These are phyloP conservation scores for Ispidina lecontei DNA, from an alignment of 2,797 vertebrate genomes.

Conservation along the genomic window DNA sequence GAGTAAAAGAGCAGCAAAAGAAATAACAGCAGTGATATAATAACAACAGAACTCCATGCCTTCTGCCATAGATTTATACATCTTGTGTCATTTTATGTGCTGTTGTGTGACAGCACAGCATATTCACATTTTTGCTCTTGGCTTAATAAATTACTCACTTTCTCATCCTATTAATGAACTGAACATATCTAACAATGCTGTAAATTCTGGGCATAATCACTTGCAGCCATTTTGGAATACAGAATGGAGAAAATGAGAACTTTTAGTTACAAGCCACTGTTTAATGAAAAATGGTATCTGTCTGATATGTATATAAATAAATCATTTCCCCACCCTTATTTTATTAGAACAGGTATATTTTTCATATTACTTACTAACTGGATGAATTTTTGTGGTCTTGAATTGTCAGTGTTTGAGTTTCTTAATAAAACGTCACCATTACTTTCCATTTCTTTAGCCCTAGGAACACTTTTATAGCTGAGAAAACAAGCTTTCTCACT, in stretches of 20 bases:
- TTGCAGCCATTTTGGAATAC: neutral
- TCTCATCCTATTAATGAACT: neutral
- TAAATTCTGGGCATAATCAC: conserved; percentile 13
- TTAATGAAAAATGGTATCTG: conserved; percentile 20
- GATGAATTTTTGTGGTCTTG: neutral
- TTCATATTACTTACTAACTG: neutral
- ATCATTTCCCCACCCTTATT: neutral
- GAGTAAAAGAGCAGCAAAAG: conserved; percentile 23
- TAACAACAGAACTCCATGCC: neutral
- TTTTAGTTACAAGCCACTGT: neutral
- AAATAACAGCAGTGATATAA: conserved; percentile 16
- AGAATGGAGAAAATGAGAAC: neutral
- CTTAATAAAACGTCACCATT: conserved; percentile 30
- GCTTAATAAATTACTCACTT: conserved; percentile 44
- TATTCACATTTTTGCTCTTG: neutral
- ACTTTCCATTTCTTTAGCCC: conserved; percentile 34
- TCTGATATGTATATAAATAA: neutral
- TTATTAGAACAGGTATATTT: neutral
- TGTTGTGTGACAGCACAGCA: neutral
- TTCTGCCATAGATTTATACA: conserved; percentile 32
- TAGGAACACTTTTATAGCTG: neutral
- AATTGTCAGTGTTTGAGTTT: neutral
- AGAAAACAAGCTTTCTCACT: neutral
- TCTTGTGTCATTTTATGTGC: conserved; percentile 18
- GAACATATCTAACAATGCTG: neutral